Evolutionary conservation across 2,113 vertebrate genomes (phyloP).

Genomic region (Semicossyphus pulcher): DNA sequence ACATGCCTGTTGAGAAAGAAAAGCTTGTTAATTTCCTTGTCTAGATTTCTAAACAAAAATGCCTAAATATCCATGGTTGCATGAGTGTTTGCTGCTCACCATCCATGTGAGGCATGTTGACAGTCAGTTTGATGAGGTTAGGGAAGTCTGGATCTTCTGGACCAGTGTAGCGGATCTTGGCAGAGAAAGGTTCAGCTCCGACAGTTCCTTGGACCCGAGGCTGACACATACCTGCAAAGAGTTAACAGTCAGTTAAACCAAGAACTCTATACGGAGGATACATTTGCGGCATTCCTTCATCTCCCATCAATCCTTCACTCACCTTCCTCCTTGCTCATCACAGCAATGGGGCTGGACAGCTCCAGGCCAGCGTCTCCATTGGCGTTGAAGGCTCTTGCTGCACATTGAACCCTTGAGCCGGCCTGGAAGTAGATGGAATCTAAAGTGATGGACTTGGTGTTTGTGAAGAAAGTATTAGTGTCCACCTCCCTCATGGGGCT

Average conservation of each 20-base stretch:
- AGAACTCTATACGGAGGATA: background rate
- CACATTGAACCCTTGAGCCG: constrained; percentile 87
- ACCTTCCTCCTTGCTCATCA: constrained; percentile 86
- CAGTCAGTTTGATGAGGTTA: constrained; percentile 83
- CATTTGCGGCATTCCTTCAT: background rate
- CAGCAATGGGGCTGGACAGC: constrained; percentile 82
- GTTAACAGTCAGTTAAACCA: background rate
- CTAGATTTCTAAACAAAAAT: background rate
- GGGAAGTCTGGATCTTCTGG: constrained; percentile 84
- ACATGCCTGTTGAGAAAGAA: constrained; percentile 81
- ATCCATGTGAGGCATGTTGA: constrained; percentile 87
- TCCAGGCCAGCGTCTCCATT: constrained; percentile 87
- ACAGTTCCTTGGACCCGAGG: constrained; percentile 80
- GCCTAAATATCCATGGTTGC: background rate
- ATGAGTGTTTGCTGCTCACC: constrained; percentile 62
- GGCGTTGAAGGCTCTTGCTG: constrained; percentile 84
- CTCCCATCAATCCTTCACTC: constrained; percentile 23
- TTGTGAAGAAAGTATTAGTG: constrained; percentile 88
- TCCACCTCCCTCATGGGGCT: constrained; percentile 88
- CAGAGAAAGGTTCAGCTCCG: constrained; percentile 87
- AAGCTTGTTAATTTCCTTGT: background rate
- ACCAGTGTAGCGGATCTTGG: constrained; percentile 83
- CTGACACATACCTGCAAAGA: constrained; percentile 83
- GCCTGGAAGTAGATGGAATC: constrained; percentile 89
- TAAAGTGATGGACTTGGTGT: constrained; percentile 87